phyloP scores from a whole-genome alignment of 2,113 vertebrate species.

The Atlantisia rogersi region DNA sequence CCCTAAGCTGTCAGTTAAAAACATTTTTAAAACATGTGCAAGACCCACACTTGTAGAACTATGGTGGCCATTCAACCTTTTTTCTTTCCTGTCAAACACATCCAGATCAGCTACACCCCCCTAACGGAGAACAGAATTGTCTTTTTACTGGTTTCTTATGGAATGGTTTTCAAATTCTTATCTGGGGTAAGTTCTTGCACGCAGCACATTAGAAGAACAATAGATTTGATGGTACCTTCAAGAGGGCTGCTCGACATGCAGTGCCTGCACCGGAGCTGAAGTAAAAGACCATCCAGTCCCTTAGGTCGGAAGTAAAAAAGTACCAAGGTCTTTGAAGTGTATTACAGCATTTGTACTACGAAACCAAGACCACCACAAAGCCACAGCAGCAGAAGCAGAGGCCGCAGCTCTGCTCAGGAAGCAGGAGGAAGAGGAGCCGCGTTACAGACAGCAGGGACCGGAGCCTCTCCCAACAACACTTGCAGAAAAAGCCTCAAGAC shows the following conservation, averaged over 20 bases:
- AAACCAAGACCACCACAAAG: slow-evolving; percentile 9
- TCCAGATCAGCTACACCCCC: not conserved
- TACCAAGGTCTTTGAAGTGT: not conserved
- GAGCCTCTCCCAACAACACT: not conserved
- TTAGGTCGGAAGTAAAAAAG: not conserved
- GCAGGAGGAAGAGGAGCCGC: not conserved
- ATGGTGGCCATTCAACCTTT: not conserved
- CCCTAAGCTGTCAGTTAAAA: not conserved
- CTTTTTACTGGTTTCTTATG: not conserved
- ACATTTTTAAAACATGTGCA: not conserved
- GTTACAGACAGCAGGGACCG: not conserved
- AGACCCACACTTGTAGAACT: not conserved
- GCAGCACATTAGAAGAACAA: not conserved
- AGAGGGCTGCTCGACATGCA: not conserved
- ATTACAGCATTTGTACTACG: not conserved
- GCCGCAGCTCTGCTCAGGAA: not conserved
- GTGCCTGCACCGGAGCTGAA: not conserved
- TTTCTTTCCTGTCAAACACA: not conserved
- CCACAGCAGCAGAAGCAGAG: slow-evolving; percentile 4
- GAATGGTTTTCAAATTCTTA: not conserved
- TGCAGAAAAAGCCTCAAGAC: slow-evolving; percentile 61
- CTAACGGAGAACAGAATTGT: rapidly evolving
- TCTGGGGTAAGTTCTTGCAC: not conserved
- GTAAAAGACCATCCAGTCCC: not conserved
- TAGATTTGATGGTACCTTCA: not conserved